A percentile compares a stretch with the other conserved stretches of the same genome.
Conservation (phyloP, 35 echinoderm and acorn worm species). For the Heliocidaris erythrogramma region DNA sequence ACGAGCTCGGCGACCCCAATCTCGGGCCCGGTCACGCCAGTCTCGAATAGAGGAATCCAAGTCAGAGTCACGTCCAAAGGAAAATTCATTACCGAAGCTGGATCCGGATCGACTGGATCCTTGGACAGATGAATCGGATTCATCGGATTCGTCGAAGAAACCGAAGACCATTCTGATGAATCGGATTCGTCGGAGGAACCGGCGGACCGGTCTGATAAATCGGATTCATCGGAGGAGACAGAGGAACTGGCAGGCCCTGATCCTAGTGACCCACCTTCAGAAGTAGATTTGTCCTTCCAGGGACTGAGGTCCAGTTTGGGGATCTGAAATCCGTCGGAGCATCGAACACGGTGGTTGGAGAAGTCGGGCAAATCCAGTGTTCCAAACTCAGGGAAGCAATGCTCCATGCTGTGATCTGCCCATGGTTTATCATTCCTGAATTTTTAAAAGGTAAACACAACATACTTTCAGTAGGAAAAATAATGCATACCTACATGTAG, state of each 20-base stretch:
- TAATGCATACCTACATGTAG: neutral
- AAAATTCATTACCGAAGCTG: neutral
- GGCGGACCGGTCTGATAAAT: neutral
- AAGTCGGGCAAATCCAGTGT: neutral
- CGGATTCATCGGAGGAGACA: neutral
- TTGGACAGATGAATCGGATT: neutral
- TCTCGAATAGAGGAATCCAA: neutral
- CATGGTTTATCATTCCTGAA: neutral
- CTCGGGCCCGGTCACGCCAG: neutral
- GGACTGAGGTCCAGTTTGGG: neutral
- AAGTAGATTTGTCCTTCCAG: neutral
- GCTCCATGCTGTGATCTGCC: neutral
- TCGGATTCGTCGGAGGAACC: neutral
- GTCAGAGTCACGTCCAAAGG: neutral
- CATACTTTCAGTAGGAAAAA: neutral
- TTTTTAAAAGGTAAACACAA: neutral
- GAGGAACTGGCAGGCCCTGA: neutral
- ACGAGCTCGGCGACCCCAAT: neutral
- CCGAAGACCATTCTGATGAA: neutral
- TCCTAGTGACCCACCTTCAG: neutral
- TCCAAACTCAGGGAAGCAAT: neutral
- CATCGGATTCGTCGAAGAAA: neutral
- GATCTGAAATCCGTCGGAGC: neutral
- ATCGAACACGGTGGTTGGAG: neutral
- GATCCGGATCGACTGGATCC: neutral